These are phyloP conservation scores for Scotopteryx bipunctaria DNA, from an alignment of 2,888 invertebrate species.

Conservation along the genomic window DNA sequence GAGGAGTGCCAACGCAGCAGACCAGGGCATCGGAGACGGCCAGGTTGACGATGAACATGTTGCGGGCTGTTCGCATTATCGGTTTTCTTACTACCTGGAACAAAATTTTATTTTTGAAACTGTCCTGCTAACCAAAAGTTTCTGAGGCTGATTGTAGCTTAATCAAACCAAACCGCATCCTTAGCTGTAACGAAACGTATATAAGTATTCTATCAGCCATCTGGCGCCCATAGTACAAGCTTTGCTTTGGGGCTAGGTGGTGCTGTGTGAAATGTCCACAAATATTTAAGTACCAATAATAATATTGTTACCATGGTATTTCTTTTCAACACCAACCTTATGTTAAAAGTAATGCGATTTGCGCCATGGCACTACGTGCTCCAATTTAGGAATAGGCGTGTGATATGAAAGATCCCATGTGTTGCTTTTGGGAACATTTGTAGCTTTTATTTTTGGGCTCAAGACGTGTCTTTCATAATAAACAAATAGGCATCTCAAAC, in stretches of 20 bases:
- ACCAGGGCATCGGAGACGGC: slow-evolving; percentile 93
- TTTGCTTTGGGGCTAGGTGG: no score
- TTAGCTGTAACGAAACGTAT: no score
- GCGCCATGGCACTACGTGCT: slow-evolving; percentile 1
- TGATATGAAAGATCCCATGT: slow-evolving; percentile 12
- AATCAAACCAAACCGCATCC: no score
- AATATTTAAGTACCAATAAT: no score
- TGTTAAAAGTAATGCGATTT: slow-evolving; percentile 2
- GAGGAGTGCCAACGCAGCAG: slow-evolving; percentile 94
- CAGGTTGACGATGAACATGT: slow-evolving; percentile 95
- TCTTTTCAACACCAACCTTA: not conserved
- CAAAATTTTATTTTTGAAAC: no score
- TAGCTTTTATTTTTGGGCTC: not conserved
- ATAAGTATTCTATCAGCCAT: no score
- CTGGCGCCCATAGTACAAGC: no score
- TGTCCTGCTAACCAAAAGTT: no score
- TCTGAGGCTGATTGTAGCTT: no score
- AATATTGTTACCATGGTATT: slow-evolving; percentile 10
- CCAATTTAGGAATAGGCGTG: slow-evolving; percentile 6
- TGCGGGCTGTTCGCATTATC: slow-evolving; percentile 95
- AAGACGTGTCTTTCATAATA: not conserved
- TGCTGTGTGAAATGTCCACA: no score
- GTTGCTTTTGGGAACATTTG: not conserved
- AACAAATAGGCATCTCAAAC: no score
- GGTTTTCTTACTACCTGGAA: slow-evolving; percentile 90